Evolutionary conservation across 2,113 vertebrate genomes (phyloP), one percentile per base, ranked within the genome.

Genomic region (Ptilorrhoa leucosticta): DNA sequence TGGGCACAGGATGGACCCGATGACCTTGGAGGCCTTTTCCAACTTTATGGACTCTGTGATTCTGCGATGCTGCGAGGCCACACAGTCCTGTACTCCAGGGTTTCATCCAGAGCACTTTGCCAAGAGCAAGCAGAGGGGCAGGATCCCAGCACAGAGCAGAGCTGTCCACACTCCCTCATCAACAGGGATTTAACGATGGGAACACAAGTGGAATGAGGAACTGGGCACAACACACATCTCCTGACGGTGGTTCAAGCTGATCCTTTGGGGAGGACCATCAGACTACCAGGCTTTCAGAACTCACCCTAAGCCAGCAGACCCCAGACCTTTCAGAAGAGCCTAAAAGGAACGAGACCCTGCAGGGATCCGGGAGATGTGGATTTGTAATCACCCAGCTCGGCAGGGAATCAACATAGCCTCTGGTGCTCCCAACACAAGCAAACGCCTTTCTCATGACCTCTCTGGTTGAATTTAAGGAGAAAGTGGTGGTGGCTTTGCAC

Each of bases 51-150:
- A 64, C 27, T 21, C 48, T 56, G 66, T 51, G 57, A 68, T 35
- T 68, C 45, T 33, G 22, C 0, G 3, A 27, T 51, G n/a, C 9
- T 51, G 54, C 0, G 0, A 70, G 31, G 39, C n/a, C 23, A 22
- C 1, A 6, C n/a, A 15, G 17, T 30, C 1, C 70, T 26, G 47
- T 5, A 20, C 42, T 40, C 50, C 21, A 39, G 79, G 37, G 26
- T 17, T 88, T 63, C 35, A 78, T 12, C 60, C 13, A 30, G 40
- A 72, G 30, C 10, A 45, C 73, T 82, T 8, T 31, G 50, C 64
- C 13, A 1, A 20, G 63, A 75, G 69, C 79, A 64, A 68, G 37
- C 3, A 1, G 2, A 77, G 50, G 16, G 51, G 50, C 60, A 48
- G 68, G 27, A 61, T 19, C 68, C 33, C 51, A 57, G 42, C 44